Percentiles rank a stretch among this genome's conserved stretches.
These are phyloP conservation scores for Telmatherina bonti DNA, from an alignment of 2,797 vertebrate species.

Conservation along the genomic window DNA sequence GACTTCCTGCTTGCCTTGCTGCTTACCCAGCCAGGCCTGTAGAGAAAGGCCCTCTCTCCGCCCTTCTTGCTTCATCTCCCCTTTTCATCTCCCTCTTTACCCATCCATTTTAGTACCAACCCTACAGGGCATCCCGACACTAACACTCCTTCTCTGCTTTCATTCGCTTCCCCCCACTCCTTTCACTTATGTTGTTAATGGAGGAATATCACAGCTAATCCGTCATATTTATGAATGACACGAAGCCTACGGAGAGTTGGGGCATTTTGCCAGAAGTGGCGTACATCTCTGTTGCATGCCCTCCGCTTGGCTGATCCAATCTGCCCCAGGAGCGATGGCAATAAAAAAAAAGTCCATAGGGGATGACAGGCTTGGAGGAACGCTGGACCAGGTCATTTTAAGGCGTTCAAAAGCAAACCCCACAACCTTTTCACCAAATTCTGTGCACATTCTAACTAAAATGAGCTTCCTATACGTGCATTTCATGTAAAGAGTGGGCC, in stretches of 20 bases:
- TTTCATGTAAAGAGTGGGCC: too few species aligned
- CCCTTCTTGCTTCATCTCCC: constrained; percentile 88
- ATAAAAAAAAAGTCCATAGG: constrained; percentile 59
- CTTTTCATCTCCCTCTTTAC: constrained; percentile 90
- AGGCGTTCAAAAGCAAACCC: background rate
- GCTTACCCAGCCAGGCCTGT: constrained; percentile 83
- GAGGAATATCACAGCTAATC: constrained; percentile 87
- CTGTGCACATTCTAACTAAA: background rate
- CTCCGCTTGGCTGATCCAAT: constrained; percentile 73
- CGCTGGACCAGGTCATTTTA: constrained; percentile 36
- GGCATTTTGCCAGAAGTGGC: constrained; percentile 64
- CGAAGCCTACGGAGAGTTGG: constrained; percentile 76
- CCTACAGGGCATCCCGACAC: constrained; percentile 84
- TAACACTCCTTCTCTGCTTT: constrained; percentile 78
- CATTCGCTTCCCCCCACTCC: constrained; percentile 63
- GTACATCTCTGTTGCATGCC: constrained; percentile 72
- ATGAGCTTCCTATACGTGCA: background rate
- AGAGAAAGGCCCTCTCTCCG: constrained; percentile 75
- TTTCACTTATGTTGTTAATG: constrained; percentile 83
- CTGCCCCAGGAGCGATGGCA: constrained; percentile 53
- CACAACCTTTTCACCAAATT: background rate
- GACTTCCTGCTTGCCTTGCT: constrained; percentile 76
- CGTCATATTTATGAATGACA: constrained; percentile 93
- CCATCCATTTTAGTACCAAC: constrained; percentile 91
- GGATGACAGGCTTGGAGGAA: constrained; percentile 43